Evolutionary conservation across 2,797 vertebrate species (phyloP), one percentile per base, ranked within the genome.

Genomic region (Pseudomugil gertrudae): DNA sequence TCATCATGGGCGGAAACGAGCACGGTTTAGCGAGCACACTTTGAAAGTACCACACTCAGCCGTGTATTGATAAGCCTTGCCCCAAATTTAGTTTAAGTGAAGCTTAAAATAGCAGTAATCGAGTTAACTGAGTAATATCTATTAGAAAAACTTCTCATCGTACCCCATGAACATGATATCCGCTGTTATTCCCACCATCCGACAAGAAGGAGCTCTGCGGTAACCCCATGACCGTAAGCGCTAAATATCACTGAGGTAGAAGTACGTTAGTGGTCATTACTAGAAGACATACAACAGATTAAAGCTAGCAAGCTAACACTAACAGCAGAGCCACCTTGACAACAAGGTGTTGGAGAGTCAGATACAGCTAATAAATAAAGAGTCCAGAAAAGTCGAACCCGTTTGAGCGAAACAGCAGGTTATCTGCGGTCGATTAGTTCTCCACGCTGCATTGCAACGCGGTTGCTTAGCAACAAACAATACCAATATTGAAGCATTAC

Each of bases 111-210:
- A 45, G 3, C 8, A 35, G 36, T 27, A 2, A 9, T 9, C n/a
- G 11, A 27, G 6, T 5, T 10, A 53, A 64, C 15, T 6, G 17
- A 1, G 0, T 11, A n/a, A 50, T 9, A 2, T n/a, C 2, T 3
- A 11, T 13, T 43, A 8, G 58, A 38, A 38, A 5, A 13, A n/a
- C 27, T 3, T 3, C 4, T 33, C 35, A 48, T 87, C 87, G 81
- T 93, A 97, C 97, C 94, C 96, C 96, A 26, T 97, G 95, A 9
- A 98, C 93, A 19, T 98, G 96, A 77, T 96, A 98, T 23, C 97
- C 96, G 66, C 95, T 94, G 8, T 85, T 83, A 30, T 83, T 83
- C 45, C 96, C 95, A 2, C 94, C 95, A 52, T 94, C 91, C 10
- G 94, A 90, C 21, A 91, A 50, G 81, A 96, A 94, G 33, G 94